Evolutionary conservation across 2,797 vertebrate genomes (phyloP).

Genomic region (Macropus fuliginosus): DNA sequence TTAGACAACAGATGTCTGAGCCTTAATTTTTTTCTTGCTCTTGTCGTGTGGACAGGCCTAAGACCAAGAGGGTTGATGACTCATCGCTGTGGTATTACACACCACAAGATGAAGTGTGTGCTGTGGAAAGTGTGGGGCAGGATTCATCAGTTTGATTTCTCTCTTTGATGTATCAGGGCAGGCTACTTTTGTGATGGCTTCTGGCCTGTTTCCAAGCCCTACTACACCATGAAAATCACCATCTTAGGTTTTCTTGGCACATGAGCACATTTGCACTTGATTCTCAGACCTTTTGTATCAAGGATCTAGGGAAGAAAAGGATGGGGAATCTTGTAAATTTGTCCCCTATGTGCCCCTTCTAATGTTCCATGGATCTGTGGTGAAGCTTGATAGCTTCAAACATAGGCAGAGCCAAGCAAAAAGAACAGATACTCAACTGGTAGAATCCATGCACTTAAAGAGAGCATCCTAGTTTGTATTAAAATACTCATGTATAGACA

Average conservation of each 20-base stretch:
- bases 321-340: slow-evolving; percentile 60
- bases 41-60: slow-evolving; percentile 44
- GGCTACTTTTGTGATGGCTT: slow-evolving; percentile 73
- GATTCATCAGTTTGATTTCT: slow-evolving; percentile 73
- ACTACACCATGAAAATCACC: slow-evolving; percentile 71
- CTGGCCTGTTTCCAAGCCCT: slow-evolving; percentile 74
- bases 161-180: slow-evolving; percentile 78
- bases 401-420: neutral
- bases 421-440: slow-evolving; percentile 9
- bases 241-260: slow-evolving; percentile 76
- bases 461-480: slow-evolving; percentile 4
- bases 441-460: slow-evolving; percentile 14
- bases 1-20: slow-evolving; percentile 70
- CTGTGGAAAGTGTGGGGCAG: slow-evolving; percentile 71
- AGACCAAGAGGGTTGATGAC: slow-evolving; percentile 66
- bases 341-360: slow-evolving; percentile 56
- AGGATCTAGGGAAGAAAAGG: slow-evolving; percentile 55
- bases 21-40: slow-evolving; percentile 17
- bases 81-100: slow-evolving; percentile 72
- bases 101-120: slow-evolving; percentile 73
- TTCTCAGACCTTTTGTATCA: slow-evolving; percentile 69
- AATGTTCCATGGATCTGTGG: slow-evolving; percentile 39
- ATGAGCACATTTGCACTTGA: slow-evolving; percentile 68
- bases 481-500: neutral
- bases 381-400: slow-evolving; percentile 53